These are phyloP conservation scores for Apogon hyalosoma DNA, from an alignment of 2,797 vertebrate species.

Conservation along the genomic window DNA sequence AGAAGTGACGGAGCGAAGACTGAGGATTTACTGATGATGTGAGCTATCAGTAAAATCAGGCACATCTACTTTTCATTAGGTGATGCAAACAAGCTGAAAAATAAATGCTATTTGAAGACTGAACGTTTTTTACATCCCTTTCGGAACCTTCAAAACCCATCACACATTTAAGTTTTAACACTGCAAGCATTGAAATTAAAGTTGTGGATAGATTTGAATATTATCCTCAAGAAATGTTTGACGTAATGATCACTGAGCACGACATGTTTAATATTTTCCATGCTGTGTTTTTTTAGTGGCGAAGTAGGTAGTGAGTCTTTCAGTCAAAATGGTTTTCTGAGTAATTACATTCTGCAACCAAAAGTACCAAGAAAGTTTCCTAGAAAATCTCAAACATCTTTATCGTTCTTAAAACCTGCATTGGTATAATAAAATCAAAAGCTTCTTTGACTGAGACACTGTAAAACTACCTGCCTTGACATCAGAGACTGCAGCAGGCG, in stretches of 20 bases:
- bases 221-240: conserved; percentile 38
- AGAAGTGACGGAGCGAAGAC: no score
- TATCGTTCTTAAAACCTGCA: conserved; percentile 20
- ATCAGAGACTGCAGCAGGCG: conserved; percentile 52
- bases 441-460: conserved; percentile 21
- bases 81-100: no score
- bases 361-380: conserved; percentile 25
- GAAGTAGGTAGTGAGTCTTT: conserved; percentile 6
- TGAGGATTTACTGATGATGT: no score
- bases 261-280: conserved; percentile 7
- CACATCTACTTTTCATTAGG: no score
- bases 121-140: conserved; percentile 1
- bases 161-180: conserved; percentile 21
- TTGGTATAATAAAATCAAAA: conserved; percentile 49
- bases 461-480: conserved; percentile 45
- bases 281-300: conserved; percentile 23
- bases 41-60: no score
- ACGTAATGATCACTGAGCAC: conserved; percentile 37
- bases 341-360: conserved; percentile 46
- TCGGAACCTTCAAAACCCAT: conserved; percentile 6
- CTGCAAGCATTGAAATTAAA: conserved; percentile 26
- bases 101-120: neutral
- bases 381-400: conserved; percentile 24
- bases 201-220: conserved; percentile 18
- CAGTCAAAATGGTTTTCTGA: conserved; percentile 15